Evolutionary conservation across 1,140 invertebrate genomes (phyloP).

Genomic region (Trialeurodes vaporariorum): DNA sequence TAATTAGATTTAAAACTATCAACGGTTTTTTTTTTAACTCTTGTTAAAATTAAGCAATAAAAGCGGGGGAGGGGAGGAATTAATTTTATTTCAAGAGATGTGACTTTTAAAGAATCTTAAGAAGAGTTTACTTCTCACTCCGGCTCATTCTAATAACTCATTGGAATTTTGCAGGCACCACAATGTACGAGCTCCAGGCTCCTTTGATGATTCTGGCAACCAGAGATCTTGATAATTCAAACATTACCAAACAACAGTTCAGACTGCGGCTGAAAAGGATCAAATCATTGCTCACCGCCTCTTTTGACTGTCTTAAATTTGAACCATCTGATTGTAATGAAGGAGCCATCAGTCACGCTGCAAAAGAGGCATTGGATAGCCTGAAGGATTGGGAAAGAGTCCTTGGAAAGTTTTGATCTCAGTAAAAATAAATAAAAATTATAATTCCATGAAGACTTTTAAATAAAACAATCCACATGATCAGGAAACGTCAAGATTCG

Average conservation of each 20-base stretch:
- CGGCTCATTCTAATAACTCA: too few relatives aligned
- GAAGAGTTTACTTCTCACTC: too few relatives aligned
- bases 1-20: too few relatives aligned
- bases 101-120: too few relatives aligned
- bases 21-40: too few relatives aligned
- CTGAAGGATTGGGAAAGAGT: conserved; percentile 14
- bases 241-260: conserved; percentile 13
- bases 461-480: too few relatives aligned
- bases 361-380: conserved; percentile 15
- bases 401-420: conserved; percentile 30
- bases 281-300: conserved; percentile 10
- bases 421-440: too few relatives aligned
- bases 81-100: too few relatives aligned
- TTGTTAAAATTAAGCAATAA: too few relatives aligned
- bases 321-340: conserved; percentile 14
- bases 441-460: too few relatives aligned
- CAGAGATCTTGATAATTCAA: conserved; percentile 37
- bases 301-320: conserved; percentile 14
- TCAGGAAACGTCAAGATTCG: too few relatives aligned
- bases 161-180: conserved; percentile 44
- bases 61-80: too few relatives aligned
- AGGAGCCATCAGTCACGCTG: conserved; percentile 15
- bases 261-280: conserved; percentile 14
- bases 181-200: conserved; percentile 59
- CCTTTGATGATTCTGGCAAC: conserved; percentile 50